phyloP scores from a whole-genome alignment of 2,888 invertebrate species.

The Listrodromus nycthemerus region DNA sequence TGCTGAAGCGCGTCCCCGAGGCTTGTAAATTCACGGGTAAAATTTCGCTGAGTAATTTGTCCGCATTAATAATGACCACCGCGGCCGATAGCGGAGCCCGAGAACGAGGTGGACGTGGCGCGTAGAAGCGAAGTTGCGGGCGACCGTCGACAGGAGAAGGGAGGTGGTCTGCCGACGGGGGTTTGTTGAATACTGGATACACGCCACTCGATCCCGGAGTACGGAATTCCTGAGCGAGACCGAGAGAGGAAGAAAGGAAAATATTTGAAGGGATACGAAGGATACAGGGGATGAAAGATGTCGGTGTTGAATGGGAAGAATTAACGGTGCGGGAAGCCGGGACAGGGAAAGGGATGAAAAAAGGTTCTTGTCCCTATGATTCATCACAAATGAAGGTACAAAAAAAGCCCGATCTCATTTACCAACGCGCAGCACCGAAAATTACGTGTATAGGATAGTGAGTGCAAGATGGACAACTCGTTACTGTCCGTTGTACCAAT shows the following conservation, averaged over 20 bases:
- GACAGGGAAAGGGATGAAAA: conserved; percentile 42
- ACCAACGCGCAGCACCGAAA: conserved; percentile 8
- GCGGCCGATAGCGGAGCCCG: conserved; percentile 53
- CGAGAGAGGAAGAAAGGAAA: conserved; percentile 42
- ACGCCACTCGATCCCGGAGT: conserved; percentile 50
- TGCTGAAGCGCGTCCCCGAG: conserved; percentile 49
- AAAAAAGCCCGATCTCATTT: conserved; percentile 71
- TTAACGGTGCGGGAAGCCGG: conserved; percentile 9
- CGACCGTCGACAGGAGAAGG: conserved; percentile 11
- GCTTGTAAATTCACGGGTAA: conserved; percentile 66
- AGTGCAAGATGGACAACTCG: too few species aligned
- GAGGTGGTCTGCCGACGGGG: conserved; percentile 37
- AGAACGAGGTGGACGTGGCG: conserved; percentile 30
- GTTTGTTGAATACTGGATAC: conserved; percentile 42
- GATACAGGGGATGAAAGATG: conserved; percentile 34
- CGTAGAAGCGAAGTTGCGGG: conserved; percentile 29
- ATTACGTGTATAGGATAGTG: neutral
- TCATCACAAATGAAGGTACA: conserved; percentile 77
- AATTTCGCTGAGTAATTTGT: conserved; percentile 80
- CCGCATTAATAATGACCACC: conserved; percentile 78
- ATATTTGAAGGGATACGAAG: conserved; percentile 37
- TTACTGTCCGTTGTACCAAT: too few species aligned
- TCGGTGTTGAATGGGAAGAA: conserved; percentile 45
- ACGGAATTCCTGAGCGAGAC: conserved; percentile 17
- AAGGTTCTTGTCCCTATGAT: conserved; percentile 70